These are phyloP conservation scores for Halcyon malimbica DNA, from an alignment of 2,113 vertebrate genomes.

Conservation along the genomic window DNA sequence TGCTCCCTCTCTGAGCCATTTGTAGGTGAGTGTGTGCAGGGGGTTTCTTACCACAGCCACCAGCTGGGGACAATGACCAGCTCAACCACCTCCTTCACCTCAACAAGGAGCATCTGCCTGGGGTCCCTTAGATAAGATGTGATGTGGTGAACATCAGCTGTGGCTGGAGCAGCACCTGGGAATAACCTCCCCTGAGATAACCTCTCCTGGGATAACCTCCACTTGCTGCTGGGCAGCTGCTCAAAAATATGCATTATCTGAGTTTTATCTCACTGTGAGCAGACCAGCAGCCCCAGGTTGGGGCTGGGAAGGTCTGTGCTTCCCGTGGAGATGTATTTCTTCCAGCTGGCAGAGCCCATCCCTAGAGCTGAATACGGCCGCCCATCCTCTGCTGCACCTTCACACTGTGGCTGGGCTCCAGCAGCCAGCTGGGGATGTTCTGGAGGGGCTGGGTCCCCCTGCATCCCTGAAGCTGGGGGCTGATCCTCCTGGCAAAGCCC, in stretches of 20 bases:
- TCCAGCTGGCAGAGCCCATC: accelerated
- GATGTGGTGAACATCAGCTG: neutral
- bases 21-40: neutral
- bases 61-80: neutral
- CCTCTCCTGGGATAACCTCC: neutral
- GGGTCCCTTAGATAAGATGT: neutral
- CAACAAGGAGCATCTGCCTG: neutral
- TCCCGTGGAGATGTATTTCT: neutral
- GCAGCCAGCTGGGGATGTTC: neutral
- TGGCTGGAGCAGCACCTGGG: neutral
- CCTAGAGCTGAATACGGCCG: accelerated
- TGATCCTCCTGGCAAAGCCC: neutral
- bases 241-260: neutral
- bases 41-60: neutral
- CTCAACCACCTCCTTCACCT: neutral
- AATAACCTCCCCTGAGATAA: neutral
- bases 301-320: neutral
- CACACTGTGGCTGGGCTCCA: accelerated
- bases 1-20: neutral
- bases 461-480: accelerated
- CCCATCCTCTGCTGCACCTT: neutral
- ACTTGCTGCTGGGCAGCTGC: neutral
- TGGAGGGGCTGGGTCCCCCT: accelerated
- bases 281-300: neutral
- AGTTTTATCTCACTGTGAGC: neutral